These are phyloP conservation scores for Pseudocheirus occidentalis DNA, from an alignment of 2,797 vertebrate species.

Conservation along the genomic window DNA sequence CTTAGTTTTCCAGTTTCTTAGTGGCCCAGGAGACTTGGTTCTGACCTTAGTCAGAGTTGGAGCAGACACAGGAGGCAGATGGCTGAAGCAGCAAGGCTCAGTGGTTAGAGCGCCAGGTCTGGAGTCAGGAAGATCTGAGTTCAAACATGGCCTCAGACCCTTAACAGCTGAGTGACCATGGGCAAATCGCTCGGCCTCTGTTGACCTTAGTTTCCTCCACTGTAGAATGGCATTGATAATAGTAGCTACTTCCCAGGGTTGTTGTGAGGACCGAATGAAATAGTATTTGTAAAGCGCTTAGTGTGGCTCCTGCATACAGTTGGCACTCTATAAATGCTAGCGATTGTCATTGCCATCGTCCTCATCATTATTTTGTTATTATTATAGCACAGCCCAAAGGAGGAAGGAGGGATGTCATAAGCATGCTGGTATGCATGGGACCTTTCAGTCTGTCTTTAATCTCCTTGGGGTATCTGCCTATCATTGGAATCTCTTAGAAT, in stretches of 20 bases:
- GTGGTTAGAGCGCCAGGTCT: not conserved
- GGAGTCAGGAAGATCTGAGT: not conserved
- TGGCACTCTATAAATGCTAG: not conserved
- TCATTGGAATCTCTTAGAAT: not conserved
- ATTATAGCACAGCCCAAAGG: not conserved
- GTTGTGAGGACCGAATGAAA: not conserved
- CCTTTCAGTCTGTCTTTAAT: not conserved
- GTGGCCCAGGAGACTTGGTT: not conserved
- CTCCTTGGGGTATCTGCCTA: not conserved
- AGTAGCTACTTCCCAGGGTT: not conserved
- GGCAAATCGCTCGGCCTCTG: not conserved
- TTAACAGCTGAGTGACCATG: not conserved
- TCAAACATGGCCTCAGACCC: not conserved
- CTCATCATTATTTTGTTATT: not conserved
- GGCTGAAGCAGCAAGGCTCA: not conserved
- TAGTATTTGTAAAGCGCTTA: not conserved
- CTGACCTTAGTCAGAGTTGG: not conserved
- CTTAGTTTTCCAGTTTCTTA: not conserved
- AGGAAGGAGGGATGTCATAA: not conserved
- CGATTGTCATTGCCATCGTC: not conserved
- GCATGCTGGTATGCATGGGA: not conserved
- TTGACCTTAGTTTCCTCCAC: not conserved
- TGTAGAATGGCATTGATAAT: not conserved
- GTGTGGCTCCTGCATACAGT: not conserved
- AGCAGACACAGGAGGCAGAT: not conserved